A percentile compares a stretch with the other conserved stretches of the same genome.
These are phyloP conservation scores for Volucella zonaria DNA, from an alignment of 2,888 invertebrate genomes.

Conservation along the genomic window DNA sequence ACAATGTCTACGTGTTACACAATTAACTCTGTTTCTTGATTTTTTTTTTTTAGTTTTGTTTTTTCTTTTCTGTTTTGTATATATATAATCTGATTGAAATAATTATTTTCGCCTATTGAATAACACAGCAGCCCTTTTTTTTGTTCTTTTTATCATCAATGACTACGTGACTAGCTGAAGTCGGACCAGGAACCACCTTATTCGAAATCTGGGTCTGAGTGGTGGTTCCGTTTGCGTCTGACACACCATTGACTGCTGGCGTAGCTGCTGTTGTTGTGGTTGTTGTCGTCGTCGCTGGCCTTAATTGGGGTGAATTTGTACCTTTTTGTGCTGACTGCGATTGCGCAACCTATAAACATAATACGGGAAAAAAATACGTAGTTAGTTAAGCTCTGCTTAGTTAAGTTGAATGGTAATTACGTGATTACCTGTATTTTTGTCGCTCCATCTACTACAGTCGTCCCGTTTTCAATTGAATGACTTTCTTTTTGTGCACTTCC, in stretches of 20 bases:
- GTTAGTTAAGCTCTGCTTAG: slow-evolving; percentile 1
- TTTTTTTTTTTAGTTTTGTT: slow-evolving; percentile 7
- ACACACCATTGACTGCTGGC: slow-evolving; percentile 79
- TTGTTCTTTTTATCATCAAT: slow-evolving; percentile 93
- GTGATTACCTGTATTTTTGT: slow-evolving; percentile 81
- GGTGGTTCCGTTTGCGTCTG: slow-evolving; percentile 79
- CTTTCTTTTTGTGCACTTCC: slow-evolving; percentile 76
- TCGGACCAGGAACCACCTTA: slow-evolving; percentile 88
- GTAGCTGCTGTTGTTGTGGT: slow-evolving; percentile 74
- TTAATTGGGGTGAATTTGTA: slow-evolving; percentile 81
- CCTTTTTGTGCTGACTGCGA: slow-evolving; percentile 83
- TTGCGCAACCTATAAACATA: slow-evolving; percentile 80
- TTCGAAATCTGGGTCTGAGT: slow-evolving; percentile 83
- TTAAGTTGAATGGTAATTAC: slow-evolving; percentile 31
- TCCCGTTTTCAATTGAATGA: slow-evolving; percentile 81
- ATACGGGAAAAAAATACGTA: slow-evolving; percentile 4
- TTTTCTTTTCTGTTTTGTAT: slow-evolving; percentile 33
- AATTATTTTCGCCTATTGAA: slow-evolving; percentile 86
- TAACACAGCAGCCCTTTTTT: slow-evolving; percentile 96
- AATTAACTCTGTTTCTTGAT: slow-evolving; percentile 61
- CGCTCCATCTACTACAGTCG: slow-evolving; percentile 81
- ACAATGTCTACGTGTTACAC: slow-evolving; percentile 73
- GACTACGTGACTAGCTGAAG: slow-evolving; percentile 94
- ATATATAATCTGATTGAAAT: slow-evolving; percentile 59
- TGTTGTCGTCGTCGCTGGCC: slow-evolving; percentile 75